Base-by-base conservation (phyloP, 2,113 vertebrate species). In the human region DNA sequence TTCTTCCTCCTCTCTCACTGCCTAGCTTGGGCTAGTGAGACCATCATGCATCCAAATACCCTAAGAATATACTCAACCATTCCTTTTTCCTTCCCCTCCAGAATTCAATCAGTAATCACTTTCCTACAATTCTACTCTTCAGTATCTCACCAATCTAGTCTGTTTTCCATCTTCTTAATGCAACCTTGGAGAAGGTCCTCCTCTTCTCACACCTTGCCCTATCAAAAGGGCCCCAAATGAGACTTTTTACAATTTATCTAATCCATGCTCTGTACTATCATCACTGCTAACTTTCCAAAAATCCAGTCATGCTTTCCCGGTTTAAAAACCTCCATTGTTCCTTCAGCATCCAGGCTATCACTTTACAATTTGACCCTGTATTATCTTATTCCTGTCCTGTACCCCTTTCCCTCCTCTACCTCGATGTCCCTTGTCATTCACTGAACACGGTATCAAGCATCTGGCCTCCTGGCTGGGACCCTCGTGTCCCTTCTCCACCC, bases 401-500 rank as follows among this genome's bases (percentile, higher is more conserved):
- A 30, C 16, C 70, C 76, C 64, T 11, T 73, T 11, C 18, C 38
- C 50, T 23, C 23, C 8, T 55, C 68, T 20, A 32, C 66, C 35
- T 82, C 52, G 64, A 3, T 3, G 75, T 32, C 45, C 45, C 14
- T 66, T 23, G 32, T 89, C 66, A 17, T 7, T 73, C 66, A 2
- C 43, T 35, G 13, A 89, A 64, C 23, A 38, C 11, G 20, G n/a
- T 4, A 13, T 30, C n/a, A 30, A 50, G 59, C 14, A 0, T 68
- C 27, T 5, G 7, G 50, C n/a, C 18, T 73, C 64, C 55, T 75
- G 43, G 6, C 35, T 76, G 32, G 61, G 55, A 59, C 38, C 30
- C 50, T 1, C 23, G 10, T 0, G 0, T 2, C 8, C 35, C 5
- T 38, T 73, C 48, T 38, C 8, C 25, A 11, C 16, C n/a, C 50